Evolutionary conservation across 1,140 invertebrate species (phyloP), one percentile per base, ranked within the genome.

Genomic region (Trichonephila clavipes): DNA sequence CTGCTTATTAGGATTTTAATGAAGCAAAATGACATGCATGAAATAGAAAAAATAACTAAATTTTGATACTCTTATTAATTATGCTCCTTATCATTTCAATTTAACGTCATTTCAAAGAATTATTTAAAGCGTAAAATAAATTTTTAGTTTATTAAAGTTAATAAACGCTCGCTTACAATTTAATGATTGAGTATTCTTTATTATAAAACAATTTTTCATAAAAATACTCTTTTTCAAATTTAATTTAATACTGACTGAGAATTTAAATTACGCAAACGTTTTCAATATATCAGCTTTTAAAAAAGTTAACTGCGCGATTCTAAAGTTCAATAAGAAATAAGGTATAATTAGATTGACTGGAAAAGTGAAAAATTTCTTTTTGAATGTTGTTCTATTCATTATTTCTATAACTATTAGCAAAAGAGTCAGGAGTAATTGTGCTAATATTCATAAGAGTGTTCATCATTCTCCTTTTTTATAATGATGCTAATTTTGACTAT

Each of bases 401-500:
- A 85, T 28, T 21, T 18, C 3, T 24, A 28, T 34, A 28, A 59
- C 16, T 77, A 77, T 77, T 77, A 77, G 28, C 34, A n/a, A 14
- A 59, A 59, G 83, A 21, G 51, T 3, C 14, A 18, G 14, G 83
- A 24, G 34, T 64, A 88, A 88, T 88, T 88, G 59, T 18, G 59
- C 61, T 64, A 64, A 88, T 88, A 88, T 88, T 21, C 61, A 2
- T 24, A n/a, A 12, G 8, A 58, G 8, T 85, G 24, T 21, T 58
- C 51, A n/a, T 85, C 21, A 6, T 61, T 64, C 86, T 51, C 86
- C 1, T n/a, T 88, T 88, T 88, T 88, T 88, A 88, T 88, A 88
- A 88, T 88, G 86, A 88, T 34, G 34, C 86, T 88, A 88, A 88
- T 66, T 88, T 61, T 5, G 7, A 24, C 34, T 44, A 14, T 64